phyloP scores from a whole-genome alignment of 1,140 invertebrate genomes.

The Lordiphosa clarofinis region DNA sequence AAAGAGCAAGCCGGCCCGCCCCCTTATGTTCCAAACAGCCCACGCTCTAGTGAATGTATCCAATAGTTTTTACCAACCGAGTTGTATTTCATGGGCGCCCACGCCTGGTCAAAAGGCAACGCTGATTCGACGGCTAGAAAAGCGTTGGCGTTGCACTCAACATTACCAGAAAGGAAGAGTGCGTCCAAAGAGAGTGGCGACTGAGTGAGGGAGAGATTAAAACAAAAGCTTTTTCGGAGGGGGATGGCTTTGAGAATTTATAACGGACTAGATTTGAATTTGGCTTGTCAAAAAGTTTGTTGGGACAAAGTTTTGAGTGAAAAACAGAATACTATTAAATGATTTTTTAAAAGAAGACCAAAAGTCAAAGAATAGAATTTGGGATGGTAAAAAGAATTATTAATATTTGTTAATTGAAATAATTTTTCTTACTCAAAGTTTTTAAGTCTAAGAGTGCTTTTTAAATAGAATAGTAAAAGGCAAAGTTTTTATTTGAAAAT shows the following conservation, averaged over 20 bases:
- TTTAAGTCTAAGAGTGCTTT: no score
- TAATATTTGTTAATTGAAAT: no score
- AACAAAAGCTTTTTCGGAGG: slow-evolving; percentile 23
- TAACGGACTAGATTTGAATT: slow-evolving; percentile 10
- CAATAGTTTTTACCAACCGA: slow-evolving; percentile 46
- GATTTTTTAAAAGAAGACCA: neutral
- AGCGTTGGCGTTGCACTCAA: slow-evolving; percentile 50
- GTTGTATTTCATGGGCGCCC: slow-evolving; percentile 36
- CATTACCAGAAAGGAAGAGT: slow-evolving; percentile 1
- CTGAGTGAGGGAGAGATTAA: neutral
- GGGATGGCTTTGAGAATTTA: neutral
- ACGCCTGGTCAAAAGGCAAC: slow-evolving; percentile 38
- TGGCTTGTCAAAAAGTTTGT: slow-evolving; percentile 4
- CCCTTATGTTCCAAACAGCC: slow-evolving; percentile 12
- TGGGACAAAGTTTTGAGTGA: slow-evolving; percentile 3
- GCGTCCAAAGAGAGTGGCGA: neutral
- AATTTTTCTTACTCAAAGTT: no score
- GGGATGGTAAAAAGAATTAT: no score
- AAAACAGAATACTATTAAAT: slow-evolving; percentile 1
- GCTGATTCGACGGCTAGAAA: slow-evolving; percentile 40
- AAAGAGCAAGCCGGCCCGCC: slow-evolving; percentile 42
- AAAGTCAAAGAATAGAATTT: no score
- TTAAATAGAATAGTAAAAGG: no score
- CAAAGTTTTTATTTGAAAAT: no score
- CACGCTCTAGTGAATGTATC: slow-evolving; percentile 38